Base-by-base conservation (phyloP, 2,113 vertebrate species). In the Callaeas wilsoni region DNA sequence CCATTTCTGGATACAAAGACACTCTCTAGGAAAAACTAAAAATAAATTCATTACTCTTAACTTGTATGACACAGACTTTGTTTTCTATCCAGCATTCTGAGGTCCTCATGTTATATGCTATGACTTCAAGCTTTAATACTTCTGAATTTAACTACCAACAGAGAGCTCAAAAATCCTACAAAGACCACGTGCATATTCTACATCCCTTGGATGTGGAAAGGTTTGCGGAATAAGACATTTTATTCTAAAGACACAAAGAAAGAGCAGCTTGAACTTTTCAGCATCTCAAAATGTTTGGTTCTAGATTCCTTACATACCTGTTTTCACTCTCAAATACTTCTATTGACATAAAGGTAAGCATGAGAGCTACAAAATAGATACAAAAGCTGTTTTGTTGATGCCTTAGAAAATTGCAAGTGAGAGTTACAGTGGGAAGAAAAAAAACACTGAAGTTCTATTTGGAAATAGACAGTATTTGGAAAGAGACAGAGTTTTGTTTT, bases 401-500 rank as follows among this genome's bases (percentile, higher is more conserved):
- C 3, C 7, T 71, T 23, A 60, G n/a, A 82, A 79, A 91, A 76
- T 20, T 16, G 62, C 21, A 80, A 49, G 4, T 49, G 10, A 79
- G 39, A 68, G 21, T 42, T 84, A 39, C 8, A 29, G 4, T 5
- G 42, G 27, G 22, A 74, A 83, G 16, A 47, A 35, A 67, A 63
- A 52, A 79, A 2, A 0, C 10, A 15, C 37, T 37, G 0, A 16
- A 33, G 19, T 63, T 74, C 23, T n/a, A n/a, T n/a, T 37, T 42
- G 16, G 63, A 90, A 90, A 79, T 1, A 47, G 27, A 42, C 16
- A 26, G 6, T 23, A 46, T 33, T 35, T 41, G 19, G 56, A 84
- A 87, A 87, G 1, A 37, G 29, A n/a, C 4, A 16, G 10, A 32
- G 29, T 50, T 69, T 74, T 84, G 23, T 55, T 96, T 77, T 47